These are phyloP conservation scores for Mythimna impura DNA, from an alignment of 2,888 invertebrate species.

Conservation along the genomic window DNA sequence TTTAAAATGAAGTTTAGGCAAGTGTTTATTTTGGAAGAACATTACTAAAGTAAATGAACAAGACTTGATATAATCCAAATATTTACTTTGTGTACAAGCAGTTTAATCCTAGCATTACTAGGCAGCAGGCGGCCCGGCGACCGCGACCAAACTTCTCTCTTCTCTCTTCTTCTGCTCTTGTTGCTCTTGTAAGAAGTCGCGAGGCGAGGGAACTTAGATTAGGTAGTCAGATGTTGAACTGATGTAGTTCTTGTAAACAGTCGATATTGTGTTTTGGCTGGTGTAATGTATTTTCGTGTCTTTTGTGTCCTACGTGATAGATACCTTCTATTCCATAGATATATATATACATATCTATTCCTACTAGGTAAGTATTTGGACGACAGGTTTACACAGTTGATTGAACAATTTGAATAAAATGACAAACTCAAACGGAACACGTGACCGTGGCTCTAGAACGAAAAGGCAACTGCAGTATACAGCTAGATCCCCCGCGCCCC, in stretches of 20 bases:
- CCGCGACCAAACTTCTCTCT: conserved; percentile 9
- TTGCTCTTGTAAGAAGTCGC: conserved; percentile 12
- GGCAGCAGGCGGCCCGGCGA: conserved; percentile 8
- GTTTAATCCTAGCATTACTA: not conserved
- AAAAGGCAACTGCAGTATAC: too few relatives aligned
- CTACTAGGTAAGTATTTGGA: too few relatives aligned
- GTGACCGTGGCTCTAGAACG: too few relatives aligned
- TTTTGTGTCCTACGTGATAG: not conserved
- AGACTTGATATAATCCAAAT: conserved; percentile 14
- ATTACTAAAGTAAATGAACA: too few relatives aligned
- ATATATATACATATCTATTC: too few relatives aligned
- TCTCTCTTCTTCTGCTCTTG: conserved; percentile 17
- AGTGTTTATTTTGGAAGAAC: conserved; percentile 1
- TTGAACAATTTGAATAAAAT: too few relatives aligned
- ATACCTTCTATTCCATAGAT: too few relatives aligned
- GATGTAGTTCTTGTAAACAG: conserved; percentile 17
- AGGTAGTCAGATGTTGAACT: conserved; percentile 28
- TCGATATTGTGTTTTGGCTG: conserved; percentile 1
- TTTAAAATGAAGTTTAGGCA: too few relatives aligned
- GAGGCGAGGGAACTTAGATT: conserved; percentile 31
- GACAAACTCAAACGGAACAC: too few relatives aligned
- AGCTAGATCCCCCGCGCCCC: too few relatives aligned
- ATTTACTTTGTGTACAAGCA: not conserved
- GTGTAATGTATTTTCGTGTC: not conserved
- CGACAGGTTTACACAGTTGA: too few relatives aligned